Evolutionary conservation across 2,888 invertebrate genomes (phyloP), one percentile per base, ranked within the genome.

Genomic region (Sphecodes monilicornis): DNA sequence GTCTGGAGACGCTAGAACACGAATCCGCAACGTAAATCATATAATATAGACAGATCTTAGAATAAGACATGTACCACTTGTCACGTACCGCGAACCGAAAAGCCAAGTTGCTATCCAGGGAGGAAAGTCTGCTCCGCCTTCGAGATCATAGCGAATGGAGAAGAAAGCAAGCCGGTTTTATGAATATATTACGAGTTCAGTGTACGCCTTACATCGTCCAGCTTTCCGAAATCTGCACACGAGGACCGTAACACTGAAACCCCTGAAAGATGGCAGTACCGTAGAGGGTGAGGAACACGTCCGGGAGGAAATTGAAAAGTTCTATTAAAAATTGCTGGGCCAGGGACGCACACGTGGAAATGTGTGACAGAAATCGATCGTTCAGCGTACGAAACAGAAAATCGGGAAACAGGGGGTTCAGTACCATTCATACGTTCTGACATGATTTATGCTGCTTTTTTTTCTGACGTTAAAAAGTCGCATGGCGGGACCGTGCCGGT

Each of bases 121-220:
- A 88, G 71, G 77, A 76, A 87, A 78, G 76, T 83, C 79, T 79
- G 74, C 46, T 60, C 60, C 69, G 54, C 57, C 69, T 81, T 81
- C 57, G 74, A 71, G 76, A 88, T 81, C 79, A 82, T 80, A 78
- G 75, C 72, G 77, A 80, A 80, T 54, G 41, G 39, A 36, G 78
- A 77, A 70, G 76, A 75, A 77, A 78, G 60, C 68, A 76, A 79
- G 82, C 81, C 79, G 81, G 84, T 89, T 89, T 89, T 90, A 91
- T 92, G 91, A 92, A 92, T 92, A 90, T 88, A 86, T 89, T 88
- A 91, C 87, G 87, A 92, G 90, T 87, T 68, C 36, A 18, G 43
- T 57, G 80, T 86, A 86, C 87, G 88, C 86, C 85, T 84, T 85
- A 84, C 87, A 85, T 86, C 86, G 86, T 84, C 85, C 82, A 78